A percentile compares a stretch with the other conserved stretches of the same genome.
Evolutionary conservation across 92 coral and sea anemone genomes (phyloP).

Genomic region (Paramuricea clavata): DNA sequence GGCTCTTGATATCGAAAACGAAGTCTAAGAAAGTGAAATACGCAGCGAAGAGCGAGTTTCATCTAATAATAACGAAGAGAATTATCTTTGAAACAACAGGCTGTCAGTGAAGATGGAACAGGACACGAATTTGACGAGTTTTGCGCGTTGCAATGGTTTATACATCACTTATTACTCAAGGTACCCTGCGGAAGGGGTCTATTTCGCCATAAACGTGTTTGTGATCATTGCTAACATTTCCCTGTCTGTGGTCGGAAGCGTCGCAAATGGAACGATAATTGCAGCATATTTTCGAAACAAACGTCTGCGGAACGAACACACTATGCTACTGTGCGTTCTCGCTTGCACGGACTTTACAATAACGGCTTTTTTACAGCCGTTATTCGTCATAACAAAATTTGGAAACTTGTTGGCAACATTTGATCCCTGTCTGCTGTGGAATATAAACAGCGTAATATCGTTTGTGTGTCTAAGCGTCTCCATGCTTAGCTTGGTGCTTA

Average conservation of each 20-base stretch:
- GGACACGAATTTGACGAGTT: not conserved
- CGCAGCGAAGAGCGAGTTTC: too few relatives aligned
- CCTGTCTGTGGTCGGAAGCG: not conserved
- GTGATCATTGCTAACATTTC: not conserved
- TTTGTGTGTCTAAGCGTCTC: not conserved
- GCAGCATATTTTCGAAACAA: not conserved
- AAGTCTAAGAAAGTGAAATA: too few relatives aligned
- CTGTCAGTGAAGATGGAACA: not conserved
- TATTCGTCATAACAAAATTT: not conserved
- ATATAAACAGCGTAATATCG: not conserved
- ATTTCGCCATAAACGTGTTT: not conserved
- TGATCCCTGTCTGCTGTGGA: not conserved
- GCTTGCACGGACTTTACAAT: not conserved
- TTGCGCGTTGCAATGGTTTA: not conserved
- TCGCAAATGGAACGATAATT: slow-evolving; percentile 7
- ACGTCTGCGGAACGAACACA: not conserved
- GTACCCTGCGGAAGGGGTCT: not conserved
- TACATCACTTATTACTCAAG: not conserved
- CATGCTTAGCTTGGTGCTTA: not conserved
- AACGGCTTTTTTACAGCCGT: slow-evolving; percentile 16
- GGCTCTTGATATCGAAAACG: not conserved
- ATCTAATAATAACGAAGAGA: too few relatives aligned
- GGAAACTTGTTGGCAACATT: not conserved
- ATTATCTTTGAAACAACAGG: too few relatives aligned
- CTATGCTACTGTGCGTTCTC: not conserved